Base-by-base conservation (phyloP, 2,888 invertebrate genomes). In the Bibio marci region DNA sequence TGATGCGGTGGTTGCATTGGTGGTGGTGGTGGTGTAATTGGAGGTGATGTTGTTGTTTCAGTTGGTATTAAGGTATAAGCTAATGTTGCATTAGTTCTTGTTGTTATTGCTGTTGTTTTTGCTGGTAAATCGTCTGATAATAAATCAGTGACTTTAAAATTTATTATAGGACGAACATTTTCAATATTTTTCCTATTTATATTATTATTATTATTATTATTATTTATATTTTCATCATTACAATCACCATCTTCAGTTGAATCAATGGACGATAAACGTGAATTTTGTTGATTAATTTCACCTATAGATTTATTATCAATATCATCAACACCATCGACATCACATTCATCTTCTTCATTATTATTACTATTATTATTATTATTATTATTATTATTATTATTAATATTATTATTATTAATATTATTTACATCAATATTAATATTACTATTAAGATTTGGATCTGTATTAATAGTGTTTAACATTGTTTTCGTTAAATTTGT, bases 11-110 rank as follows among this genome's bases (percentile, higher is more conserved):
- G 19, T 25, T 30, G 32, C 35, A 50, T 50, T 43, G 51, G 50
- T 43, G 56, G 57, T 14, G 22, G 37, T 39, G 8, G 47, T 35
- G 48, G 40, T 12, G 46, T 41, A 27, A 46, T 40, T 26, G 47
- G 44, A n/a, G 25, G 11, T 13, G 36, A 35, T 19, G 35, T 14
- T 32, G 32, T 15, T 14, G 7, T 27, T 27, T 27, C 27, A 27
- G 14, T 30, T 30, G 30, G 10, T 11, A 13, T 10, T 11, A 14
- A 14, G 12, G 32, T 15, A 32, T 10, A 15, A 10, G 32, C 11
- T 14, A 17, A 32, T 15, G 13, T 12, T 32, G 32, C 13, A 10
- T 14, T 14, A 15, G 15, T 14, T 32, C 4, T 14, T 32, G 32
- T 11, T 32, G 32, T 10, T 14, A 17, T 15, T 14, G 32, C 3